These are phyloP conservation scores for Balanococcus diminutus DNA, from an alignment of 2,888 invertebrate species.

Conservation along the genomic window DNA sequence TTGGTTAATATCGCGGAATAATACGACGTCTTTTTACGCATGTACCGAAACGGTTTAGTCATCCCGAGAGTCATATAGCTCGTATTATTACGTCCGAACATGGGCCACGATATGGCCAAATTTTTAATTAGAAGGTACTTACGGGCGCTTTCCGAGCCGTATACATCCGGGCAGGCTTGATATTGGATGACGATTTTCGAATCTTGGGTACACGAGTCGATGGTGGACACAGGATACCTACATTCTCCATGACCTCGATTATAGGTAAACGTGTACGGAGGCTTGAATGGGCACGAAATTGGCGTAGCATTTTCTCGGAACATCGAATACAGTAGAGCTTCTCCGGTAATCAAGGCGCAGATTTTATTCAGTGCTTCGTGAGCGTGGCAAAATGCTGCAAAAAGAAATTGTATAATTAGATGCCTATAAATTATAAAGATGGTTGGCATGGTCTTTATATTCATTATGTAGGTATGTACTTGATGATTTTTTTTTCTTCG, in stretches of 20 bases:
- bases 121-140: conserved; percentile 59
- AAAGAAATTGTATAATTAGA: conserved; percentile 50
- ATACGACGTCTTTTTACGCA: conserved; percentile 1
- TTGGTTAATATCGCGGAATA: conserved; percentile 32
- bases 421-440: too few relatives aligned
- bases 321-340: conserved; percentile 86
- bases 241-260: conserved; percentile 88
- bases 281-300: conserved; percentile 85
- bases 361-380: conserved; percentile 78
- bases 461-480: too few relatives aligned
- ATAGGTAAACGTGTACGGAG: conserved; percentile 91
- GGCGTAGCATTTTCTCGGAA: conserved; percentile 86
- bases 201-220: conserved; percentile 93
- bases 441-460: too few relatives aligned
- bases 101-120: background rate
- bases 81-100: background rate
- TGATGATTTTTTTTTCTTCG: too few relatives aligned
- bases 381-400: conserved; percentile 75
- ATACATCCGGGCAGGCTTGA: conserved; percentile 91
- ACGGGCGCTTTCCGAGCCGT: conserved; percentile 90
- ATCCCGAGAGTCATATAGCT: background rate
- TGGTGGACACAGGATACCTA: conserved; percentile 84
- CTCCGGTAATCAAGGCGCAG: conserved; percentile 86
- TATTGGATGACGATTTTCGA: conserved; percentile 87
- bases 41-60: background rate